Evolutionary conservation across 2,888 invertebrate species (phyloP).

Genomic region (Stenichneumon culpator): DNA sequence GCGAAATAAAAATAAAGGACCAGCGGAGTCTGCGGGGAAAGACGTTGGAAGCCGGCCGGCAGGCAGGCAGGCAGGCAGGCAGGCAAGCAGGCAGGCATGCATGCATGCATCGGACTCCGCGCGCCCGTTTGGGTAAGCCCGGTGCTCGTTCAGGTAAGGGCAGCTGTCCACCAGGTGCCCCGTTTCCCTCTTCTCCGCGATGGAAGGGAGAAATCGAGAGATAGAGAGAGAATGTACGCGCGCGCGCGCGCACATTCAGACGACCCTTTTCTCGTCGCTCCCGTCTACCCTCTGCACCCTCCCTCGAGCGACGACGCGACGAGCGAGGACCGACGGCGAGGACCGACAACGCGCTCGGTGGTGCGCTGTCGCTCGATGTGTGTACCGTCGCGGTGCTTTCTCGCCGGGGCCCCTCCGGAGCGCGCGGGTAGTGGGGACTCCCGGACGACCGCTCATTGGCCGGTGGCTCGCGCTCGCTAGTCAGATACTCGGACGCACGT

Average conservation of each 20-base stretch:
- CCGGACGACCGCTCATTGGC: constrained; percentile 75
- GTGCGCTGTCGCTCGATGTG: constrained; percentile 33
- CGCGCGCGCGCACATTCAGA: background rate
- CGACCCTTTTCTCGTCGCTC: constrained; percentile 59
- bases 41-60: constrained; percentile 38
- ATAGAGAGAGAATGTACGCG: constrained; percentile 1
- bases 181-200: constrained; percentile 63
- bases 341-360: constrained; percentile 8
- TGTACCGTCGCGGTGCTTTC: constrained; percentile 27
- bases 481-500: constrained; percentile 79
- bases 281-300: constrained; percentile 20
- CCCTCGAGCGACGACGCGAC: constrained; percentile 31
- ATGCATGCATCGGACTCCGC: constrained; percentile 35
- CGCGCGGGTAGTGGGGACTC: constrained; percentile 50
- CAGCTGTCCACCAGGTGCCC: constrained; percentile 84
- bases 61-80: constrained; percentile 32
- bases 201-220: constrained; percentile 45
- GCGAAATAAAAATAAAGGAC: constrained; percentile 38
- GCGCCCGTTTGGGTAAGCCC: constrained; percentile 75
- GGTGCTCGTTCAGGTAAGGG: constrained; percentile 81
- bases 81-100: constrained; percentile 22
- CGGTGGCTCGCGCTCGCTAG: constrained; percentile 82
- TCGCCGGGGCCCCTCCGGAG: constrained; percentile 30
- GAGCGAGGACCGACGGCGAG: constrained; percentile 23
- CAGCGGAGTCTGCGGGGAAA: constrained; percentile 6